Conservation (phyloP, 1,140 invertebrate species). For the Pentalonia nigronervosa region DNA sequence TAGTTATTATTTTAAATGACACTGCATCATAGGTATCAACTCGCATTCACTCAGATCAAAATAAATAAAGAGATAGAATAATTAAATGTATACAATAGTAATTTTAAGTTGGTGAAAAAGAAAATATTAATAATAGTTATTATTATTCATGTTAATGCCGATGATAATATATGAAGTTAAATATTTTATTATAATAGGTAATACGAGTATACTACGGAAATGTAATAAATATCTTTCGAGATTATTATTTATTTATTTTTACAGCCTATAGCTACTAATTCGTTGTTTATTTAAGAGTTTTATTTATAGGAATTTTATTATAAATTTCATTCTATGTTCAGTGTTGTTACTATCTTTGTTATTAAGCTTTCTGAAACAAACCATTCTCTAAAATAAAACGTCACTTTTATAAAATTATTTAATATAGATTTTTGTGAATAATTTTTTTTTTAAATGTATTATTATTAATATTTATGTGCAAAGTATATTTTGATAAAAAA, state of each 20-base stretch:
- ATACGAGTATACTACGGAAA: background rate
- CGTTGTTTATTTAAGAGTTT: background rate
- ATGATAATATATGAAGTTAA: background rate
- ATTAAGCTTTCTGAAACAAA: background rate
- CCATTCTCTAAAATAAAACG: background rate
- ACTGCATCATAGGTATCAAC: too few relatives aligned
- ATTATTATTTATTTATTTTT: background rate
- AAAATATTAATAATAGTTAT: background rate
- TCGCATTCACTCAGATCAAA: too few relatives aligned
- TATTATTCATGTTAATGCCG: background rate
- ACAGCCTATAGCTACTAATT: background rate
- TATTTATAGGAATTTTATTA: background rate
- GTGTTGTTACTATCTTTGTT: background rate
- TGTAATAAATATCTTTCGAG: background rate
- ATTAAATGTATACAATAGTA: too few relatives aligned
- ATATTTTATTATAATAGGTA: background rate
- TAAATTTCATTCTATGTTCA: background rate
- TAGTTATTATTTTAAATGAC: background rate
- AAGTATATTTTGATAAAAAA: background rate
- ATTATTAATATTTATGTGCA: background rate
- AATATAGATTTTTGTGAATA: background rate
- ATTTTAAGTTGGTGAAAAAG: too few relatives aligned
- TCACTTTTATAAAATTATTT: background rate
- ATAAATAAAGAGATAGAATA: too few relatives aligned
- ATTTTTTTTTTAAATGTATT: background rate